Conservation (phyloP, 2,888 invertebrate genomes). For the Lampropteryx suffumata region DNA sequence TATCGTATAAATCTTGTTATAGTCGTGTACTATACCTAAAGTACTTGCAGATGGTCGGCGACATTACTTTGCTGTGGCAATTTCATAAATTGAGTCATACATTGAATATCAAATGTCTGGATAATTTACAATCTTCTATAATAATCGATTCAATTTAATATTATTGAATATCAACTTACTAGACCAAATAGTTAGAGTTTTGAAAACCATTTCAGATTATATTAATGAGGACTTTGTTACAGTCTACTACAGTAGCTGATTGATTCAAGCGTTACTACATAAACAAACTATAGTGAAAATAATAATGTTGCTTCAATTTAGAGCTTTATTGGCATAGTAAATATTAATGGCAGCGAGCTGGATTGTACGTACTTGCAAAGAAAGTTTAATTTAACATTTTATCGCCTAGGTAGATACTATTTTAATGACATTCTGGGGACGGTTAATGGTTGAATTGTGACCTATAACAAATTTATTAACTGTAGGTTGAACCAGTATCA, state of each 20-base stretch:
- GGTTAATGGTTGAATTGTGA: no score
- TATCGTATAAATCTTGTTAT: slow-evolving; percentile 45
- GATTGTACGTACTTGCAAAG: not conserved
- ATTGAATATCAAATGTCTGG: not conserved
- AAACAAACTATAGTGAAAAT: not conserved
- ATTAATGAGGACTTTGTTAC: no score
- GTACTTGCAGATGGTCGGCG: slow-evolving; percentile 3
- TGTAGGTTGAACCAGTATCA: no score
- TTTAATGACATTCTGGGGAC: slow-evolving; percentile 4
- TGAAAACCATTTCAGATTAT: no score
- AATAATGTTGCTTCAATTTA: slow-evolving; percentile 3
- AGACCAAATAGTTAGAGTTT: no score
- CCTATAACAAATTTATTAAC: no score
- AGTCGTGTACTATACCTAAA: slow-evolving; percentile 20
- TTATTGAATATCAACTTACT: no score
- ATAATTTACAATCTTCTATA: not conserved
- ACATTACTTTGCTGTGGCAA: slow-evolving; percentile 1
- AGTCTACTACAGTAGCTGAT: no score
- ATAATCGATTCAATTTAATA: no score
- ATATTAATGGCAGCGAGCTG: slow-evolving; percentile 2
- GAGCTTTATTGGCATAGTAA: slow-evolving; percentile 6
- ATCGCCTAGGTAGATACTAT: slow-evolving; percentile 1
- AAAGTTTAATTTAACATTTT: slow-evolving; percentile 11
- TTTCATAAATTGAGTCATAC: slow-evolving; percentile 6
- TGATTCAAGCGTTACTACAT: no score